Percentiles rank a stretch among this genome's conserved stretches.
Evolutionary conservation across 2,888 invertebrate species (phyloP).

Genomic region (Xestia rhomboidea): DNA sequence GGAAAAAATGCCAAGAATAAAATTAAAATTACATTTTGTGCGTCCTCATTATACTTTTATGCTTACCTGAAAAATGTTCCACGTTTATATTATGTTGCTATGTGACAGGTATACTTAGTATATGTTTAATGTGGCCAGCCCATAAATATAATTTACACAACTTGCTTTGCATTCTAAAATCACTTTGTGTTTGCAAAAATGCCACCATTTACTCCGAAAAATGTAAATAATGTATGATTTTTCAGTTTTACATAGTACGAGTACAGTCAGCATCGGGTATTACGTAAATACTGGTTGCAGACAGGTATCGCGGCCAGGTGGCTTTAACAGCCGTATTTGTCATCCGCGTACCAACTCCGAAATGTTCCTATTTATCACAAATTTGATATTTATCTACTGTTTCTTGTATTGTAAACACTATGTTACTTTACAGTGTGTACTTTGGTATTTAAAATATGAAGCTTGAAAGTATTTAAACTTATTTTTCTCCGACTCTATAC

Average conservation of each 20-base stretch:
- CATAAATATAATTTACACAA: conserved; percentile 29
- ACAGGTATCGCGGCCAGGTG: conserved; percentile 84
- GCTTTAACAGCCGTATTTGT: conserved; percentile 86
- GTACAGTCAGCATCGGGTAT: conserved; percentile 68
- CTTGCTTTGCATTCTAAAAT: conserved; percentile 15
- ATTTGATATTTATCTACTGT: conserved; percentile 80
- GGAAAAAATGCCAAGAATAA: conserved; percentile 78
- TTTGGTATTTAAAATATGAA: neutral
- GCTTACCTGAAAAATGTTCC: conserved; percentile 67
- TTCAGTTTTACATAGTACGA: conserved; percentile 59
- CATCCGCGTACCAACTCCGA: conserved; percentile 80
- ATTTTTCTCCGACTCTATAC: neutral
- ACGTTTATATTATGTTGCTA: conserved; percentile 53
- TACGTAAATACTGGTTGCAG: conserved; percentile 78
- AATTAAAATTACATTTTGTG: conserved; percentile 83
- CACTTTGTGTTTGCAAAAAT: conserved; percentile 5
- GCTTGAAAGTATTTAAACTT: neutral
- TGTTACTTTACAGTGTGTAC: conserved; percentile 13
- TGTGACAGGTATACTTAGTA: conserved; percentile 8
- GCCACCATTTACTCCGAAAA: conserved; percentile 3
- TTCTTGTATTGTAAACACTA: conserved; percentile 66
- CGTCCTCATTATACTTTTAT: conserved; percentile 76
- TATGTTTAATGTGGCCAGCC: conserved; percentile 18
- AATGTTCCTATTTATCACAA: conserved; percentile 84
- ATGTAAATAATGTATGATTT: conserved; percentile 45